These are phyloP conservation scores for Papilio machaon DNA, from an alignment of 1,140 invertebrate genomes.

Conservation along the genomic window DNA sequence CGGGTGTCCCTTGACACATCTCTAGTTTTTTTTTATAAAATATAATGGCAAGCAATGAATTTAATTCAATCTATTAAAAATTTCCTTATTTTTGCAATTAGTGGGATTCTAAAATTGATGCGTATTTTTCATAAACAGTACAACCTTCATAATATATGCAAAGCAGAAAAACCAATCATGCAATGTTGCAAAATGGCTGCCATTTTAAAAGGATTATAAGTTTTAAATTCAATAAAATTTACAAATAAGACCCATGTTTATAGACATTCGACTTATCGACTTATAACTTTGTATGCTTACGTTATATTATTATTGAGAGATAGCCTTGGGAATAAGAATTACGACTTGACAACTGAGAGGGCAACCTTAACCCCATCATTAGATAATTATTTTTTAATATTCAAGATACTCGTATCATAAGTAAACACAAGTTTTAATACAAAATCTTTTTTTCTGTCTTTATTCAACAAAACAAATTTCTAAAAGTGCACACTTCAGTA, in stretches of 20 bases:
- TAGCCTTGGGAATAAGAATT: neutral
- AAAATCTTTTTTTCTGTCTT: no score
- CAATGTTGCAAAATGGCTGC: no score
- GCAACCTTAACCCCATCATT: neutral
- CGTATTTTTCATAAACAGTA: no score
- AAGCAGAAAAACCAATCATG: no score
- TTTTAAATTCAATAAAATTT: neutral
- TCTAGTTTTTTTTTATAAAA: no score
- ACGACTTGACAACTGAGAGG: neutral
- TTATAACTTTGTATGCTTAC: slow-evolving; percentile 4
- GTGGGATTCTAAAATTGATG: no score
- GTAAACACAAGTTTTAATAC: neutral
- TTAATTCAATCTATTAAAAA: no score
- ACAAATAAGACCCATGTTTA: neutral
- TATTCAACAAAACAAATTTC: no score
- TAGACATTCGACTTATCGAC: neutral
- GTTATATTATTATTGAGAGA: slow-evolving; percentile 4
- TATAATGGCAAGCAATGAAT: no score
- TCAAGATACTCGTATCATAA: neutral
- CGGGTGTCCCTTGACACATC: no score
- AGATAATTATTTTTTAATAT: neutral
- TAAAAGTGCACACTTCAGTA: no score
- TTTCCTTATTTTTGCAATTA: no score
- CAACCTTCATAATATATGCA: neutral
- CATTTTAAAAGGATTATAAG: neutral